Base-by-base conservation (phyloP, 2,888 invertebrate genomes). In the Noctua fimbriata region DNA sequence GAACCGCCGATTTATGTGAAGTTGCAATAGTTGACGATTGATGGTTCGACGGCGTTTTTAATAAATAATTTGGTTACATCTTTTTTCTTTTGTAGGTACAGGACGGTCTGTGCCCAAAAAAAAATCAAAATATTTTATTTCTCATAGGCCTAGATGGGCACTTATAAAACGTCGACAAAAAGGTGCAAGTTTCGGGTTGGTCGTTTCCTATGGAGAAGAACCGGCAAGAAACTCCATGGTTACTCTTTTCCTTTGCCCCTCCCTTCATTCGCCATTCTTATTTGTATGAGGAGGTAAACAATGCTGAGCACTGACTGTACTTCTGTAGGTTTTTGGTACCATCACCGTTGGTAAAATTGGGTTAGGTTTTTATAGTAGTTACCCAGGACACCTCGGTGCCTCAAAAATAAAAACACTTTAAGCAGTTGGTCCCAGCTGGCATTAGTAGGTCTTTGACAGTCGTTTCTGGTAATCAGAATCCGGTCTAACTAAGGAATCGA, bases 1-100 rank as follows among this genome's bases (percentile, higher is more conserved):
- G 74, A 82, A 82, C 74, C 65, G 36, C 36, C 67, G 77, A 85
- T 81, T 79, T 83, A 79, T 81, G 75, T 66, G 52, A 66, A 69
- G 67, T 73, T 55, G 60, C 69, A 44, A 83, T 73, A 36, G 66
- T 82, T 58, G 21, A 66, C 21, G 69, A 79, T 76, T 70, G 73
- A 82, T 77, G n/a, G 24, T 9, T 9, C 69, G 72, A 36, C 55
- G 28, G 5, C 21, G 28, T 55, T 73, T 76, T 72, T 24, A 28
- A 36, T 70, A n/a, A 73, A 69, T 67, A 69, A 66, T 41, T 55
- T 74, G 16, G 2, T 63, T 1, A 10, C 21, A 18, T 21, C 32
- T 63, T 63, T 63, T 63, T 63, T 32, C 18, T 32, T 63, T 18
- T 2, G 16, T 1, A 7, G 16, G 16, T 1, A 16, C 7, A 7